Conservation (phyloP, 2,797 vertebrate species). For the Linurgus olivaceus region DNA sequence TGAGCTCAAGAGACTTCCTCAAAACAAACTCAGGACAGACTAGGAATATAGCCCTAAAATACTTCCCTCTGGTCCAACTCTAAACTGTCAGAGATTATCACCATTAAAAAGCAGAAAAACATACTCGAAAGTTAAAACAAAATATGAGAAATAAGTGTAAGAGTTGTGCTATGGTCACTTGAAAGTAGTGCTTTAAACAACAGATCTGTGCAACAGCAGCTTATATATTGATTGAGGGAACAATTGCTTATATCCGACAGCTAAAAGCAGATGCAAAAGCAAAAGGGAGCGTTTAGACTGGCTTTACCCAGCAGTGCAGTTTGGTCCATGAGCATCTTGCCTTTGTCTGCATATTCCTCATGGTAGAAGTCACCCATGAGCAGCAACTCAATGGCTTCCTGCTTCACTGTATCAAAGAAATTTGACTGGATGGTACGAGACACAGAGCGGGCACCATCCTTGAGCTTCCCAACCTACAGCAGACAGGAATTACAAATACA, state of each 20-base stretch:
- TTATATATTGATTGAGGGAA: not conserved
- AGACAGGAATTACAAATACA: not conserved
- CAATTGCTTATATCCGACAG: not conserved
- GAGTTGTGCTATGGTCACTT: not conserved
- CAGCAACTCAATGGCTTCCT: constrained; percentile 79
- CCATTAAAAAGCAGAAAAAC: not conserved
- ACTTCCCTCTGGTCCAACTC: not conserved
- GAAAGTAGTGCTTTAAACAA: not conserved
- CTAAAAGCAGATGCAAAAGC: not conserved
- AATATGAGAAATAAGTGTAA: not conserved
- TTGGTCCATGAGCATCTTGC: constrained; percentile 75
- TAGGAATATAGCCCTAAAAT: not conserved
- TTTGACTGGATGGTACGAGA: constrained; percentile 81
- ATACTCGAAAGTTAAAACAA: not conserved
- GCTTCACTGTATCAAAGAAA: constrained; percentile 78
- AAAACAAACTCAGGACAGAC: not conserved
- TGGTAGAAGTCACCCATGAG: constrained; percentile 75
- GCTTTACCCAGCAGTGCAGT: constrained; percentile 73
- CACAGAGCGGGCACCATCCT: constrained; percentile 80
- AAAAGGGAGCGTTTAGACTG: not conserved
- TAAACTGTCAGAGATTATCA: not conserved
- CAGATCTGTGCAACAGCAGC: not conserved
- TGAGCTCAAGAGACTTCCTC: not conserved
- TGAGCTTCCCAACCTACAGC: constrained; percentile 77
- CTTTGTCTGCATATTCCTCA: constrained; percentile 76